Evolutionary conservation across 2,797 vertebrate species (phyloP).

Genomic region (Columba guinea): DNA sequence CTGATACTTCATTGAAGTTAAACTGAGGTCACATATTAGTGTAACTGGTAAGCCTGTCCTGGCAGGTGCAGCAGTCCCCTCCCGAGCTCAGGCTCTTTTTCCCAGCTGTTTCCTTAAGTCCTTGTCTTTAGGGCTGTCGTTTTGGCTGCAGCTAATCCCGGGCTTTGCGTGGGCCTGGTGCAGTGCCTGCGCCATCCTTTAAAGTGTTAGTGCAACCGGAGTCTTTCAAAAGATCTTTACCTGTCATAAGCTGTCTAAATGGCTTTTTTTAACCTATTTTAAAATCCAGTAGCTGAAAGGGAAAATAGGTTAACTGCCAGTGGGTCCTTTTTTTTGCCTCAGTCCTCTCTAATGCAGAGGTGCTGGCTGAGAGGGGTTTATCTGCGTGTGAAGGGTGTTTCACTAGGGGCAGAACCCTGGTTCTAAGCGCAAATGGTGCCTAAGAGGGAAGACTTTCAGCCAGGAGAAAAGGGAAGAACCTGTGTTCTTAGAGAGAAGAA

Average conservation of each 20-base stretch:
- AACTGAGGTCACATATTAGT: not conserved
- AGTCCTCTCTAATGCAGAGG: not conserved
- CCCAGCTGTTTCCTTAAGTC: not conserved
- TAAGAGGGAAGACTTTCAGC: not conserved
- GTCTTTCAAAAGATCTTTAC: not conserved
- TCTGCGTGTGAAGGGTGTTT: not conserved
- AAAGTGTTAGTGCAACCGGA: not conserved
- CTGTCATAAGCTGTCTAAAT: not conserved
- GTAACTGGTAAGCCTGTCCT: not conserved
- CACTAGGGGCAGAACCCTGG: not conserved
- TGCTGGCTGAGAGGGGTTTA: not conserved
- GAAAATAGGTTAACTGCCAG: not conserved
- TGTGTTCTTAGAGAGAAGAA: not conserved
- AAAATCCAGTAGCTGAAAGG: not conserved
- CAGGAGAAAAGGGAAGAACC: not conserved
- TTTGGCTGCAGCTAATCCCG: not conserved
- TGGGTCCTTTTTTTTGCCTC: not conserved
- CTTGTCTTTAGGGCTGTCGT: not conserved
- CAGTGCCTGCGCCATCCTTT: not conserved
- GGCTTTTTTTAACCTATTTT: not conserved
- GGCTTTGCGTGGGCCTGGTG: not conserved
- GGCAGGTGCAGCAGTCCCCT: not conserved
- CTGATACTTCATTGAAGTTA: not conserved
- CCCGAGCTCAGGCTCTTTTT: not conserved
- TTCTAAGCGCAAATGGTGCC: not conserved